phyloP scores from a whole-genome alignment of 2,113 vertebrate species.

The Lasiurus borealis region DNA sequence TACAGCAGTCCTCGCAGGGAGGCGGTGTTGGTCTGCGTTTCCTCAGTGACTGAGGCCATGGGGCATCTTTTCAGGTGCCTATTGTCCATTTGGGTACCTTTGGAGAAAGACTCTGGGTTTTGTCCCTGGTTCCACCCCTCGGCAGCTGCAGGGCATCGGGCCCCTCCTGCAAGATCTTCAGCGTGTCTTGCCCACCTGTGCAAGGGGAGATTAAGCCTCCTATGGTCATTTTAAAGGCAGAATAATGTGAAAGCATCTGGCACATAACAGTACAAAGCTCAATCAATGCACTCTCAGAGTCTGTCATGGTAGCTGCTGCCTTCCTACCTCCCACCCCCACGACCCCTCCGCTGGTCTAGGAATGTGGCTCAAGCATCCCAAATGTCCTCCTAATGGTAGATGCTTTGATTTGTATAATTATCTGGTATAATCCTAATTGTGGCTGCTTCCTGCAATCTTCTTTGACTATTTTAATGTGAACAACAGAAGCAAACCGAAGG shows the following conservation, averaged over 20 bases:
- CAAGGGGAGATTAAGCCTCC: neutral
- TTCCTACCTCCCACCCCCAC: neutral
- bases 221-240: neutral
- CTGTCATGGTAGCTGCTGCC: neutral
- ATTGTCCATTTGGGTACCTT: neutral
- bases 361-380: neutral
- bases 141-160: neutral
- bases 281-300: neutral
- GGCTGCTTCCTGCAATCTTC: neutral
- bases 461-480: neutral
- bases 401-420: neutral
- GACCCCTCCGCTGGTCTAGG: neutral
- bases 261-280: neutral
- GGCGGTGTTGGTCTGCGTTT: neutral
- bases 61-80: neutral
- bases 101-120: neutral
- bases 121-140: too few species aligned
- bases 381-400: neutral
- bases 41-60: neutral
- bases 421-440: neutral
- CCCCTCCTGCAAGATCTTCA: neutral
- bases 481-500: neutral
- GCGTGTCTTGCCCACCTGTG: neutral
- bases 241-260: conserved; percentile 1
- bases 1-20: neutral